Evolutionary conservation across 2,888 invertebrate genomes (phyloP).

Genomic region (Brachylomia viminalis): DNA sequence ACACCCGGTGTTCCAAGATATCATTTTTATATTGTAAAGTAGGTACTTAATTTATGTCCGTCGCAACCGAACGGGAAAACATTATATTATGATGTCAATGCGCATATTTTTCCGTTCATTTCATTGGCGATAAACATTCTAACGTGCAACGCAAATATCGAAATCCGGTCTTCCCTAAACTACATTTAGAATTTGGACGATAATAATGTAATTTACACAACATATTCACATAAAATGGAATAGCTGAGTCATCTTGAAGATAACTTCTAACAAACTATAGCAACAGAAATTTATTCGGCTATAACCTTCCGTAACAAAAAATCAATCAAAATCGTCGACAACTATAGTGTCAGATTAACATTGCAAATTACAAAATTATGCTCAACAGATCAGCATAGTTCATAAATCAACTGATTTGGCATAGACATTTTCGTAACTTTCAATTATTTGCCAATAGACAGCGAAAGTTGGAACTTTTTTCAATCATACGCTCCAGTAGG

Average conservation of each 20-base stretch:
- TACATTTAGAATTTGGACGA: conserved; percentile 29
- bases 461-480: conserved; percentile 87
- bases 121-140: conserved; percentile 29
- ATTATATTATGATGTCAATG: conserved; percentile 24
- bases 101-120: conserved; percentile 30
- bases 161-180: conserved; percentile 43
- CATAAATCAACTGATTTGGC: conserved; percentile 68
- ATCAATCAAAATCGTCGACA: conserved; percentile 4
- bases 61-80: conserved; percentile 22
- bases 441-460: conserved; percentile 82
- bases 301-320: background rate
- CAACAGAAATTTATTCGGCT: background rate
- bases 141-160: conserved; percentile 35
- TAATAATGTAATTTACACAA: conserved; percentile 12
- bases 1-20: conserved; percentile 14
- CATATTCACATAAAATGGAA: conserved; percentile 23
- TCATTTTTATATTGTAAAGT: conserved; percentile 44
- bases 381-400: conserved; percentile 36
- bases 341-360: conserved; percentile 18
- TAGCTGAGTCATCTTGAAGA: conserved; percentile 12
- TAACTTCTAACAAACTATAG: conserved; percentile 3
- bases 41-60: conserved; percentile 16
- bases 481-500: conserved; percentile 89
- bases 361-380: conserved; percentile 48
- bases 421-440: conserved; percentile 81